These are phyloP conservation scores for Nasonia oneida DNA, from an alignment of 2,888 invertebrate genomes.

Conservation along the genomic window DNA sequence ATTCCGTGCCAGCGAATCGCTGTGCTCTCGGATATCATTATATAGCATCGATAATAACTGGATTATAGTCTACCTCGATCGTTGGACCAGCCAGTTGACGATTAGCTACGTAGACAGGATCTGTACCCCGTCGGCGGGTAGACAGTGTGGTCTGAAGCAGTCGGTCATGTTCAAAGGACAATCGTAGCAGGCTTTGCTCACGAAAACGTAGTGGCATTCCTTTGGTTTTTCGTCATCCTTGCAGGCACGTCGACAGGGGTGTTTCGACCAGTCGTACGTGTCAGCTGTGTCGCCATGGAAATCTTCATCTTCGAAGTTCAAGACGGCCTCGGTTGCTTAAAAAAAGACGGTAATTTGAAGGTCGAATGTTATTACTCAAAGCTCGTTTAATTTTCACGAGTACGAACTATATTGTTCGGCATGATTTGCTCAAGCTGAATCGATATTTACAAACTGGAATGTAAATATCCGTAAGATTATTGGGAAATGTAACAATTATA, in stretches of 20 bases:
- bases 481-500: background rate
- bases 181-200: slow-evolving; percentile 92
- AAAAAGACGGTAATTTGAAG: background rate
- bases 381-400: background rate
- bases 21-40: slow-evolving; percentile 88
- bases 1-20: slow-evolving; percentile 96
- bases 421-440: background rate
- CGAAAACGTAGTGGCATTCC: slow-evolving; percentile 87
- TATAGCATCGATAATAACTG: slow-evolving; percentile 75
- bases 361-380: background rate
- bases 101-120: slow-evolving; percentile 88
- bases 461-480: background rate
- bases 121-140: slow-evolving; percentile 90
- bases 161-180: slow-evolving; percentile 89
- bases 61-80: slow-evolving; percentile 58
- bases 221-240: slow-evolving; percentile 83
- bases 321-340: background rate
- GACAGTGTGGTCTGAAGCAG: slow-evolving; percentile 89
- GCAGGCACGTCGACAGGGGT: slow-evolving; percentile 84
- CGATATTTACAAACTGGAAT: too few relatives aligned
- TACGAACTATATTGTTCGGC: background rate
- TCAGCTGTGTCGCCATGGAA: slow-evolving; percentile 32
- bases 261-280: slow-evolving; percentile 66
- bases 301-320: slow-evolving; percentile 25
- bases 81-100: slow-evolving; percentile 91